phyloP scores from a whole-genome alignment of 23 tunicate genomes.

The Styela plicata region DNA sequence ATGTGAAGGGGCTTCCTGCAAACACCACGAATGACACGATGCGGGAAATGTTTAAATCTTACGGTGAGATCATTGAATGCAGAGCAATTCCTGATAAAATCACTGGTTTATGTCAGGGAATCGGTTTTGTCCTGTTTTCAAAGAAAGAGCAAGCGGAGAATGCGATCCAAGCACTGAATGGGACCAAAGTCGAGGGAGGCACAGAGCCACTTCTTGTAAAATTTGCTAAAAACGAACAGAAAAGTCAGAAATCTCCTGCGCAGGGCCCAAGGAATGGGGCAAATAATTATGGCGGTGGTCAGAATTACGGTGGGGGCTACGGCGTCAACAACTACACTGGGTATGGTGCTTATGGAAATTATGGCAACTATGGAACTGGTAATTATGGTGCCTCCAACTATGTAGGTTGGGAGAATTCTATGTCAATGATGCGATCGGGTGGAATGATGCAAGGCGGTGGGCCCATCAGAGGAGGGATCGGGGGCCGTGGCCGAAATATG shows the following conservation, averaged over 20 bases:
- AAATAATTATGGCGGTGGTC: background rate
- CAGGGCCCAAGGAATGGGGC: background rate
- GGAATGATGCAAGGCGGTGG: slow-evolving; percentile 22
- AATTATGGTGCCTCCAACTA: background rate
- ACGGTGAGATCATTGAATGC: slow-evolving; percentile 63
- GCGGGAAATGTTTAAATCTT: slow-evolving; percentile 35
- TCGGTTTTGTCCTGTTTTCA: slow-evolving; percentile 66
- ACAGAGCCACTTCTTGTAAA: slow-evolving; percentile 9
- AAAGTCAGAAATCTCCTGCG: background rate
- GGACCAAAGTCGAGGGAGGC: slow-evolving; percentile 8
- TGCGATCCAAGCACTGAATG: slow-evolving; percentile 44
- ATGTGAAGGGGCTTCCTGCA: slow-evolving; percentile 58
- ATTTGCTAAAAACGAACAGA: slow-evolving; percentile 1
- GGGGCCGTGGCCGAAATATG: slow-evolving; percentile 14
- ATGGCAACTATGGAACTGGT: background rate
- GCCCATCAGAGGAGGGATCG: slow-evolving; percentile 2
- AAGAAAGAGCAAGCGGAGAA: slow-evolving; percentile 60
- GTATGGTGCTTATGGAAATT: background rate
- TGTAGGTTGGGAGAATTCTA: background rate
- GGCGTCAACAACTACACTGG: background rate
- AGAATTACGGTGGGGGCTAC: background rate
- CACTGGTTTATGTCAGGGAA: slow-evolving; percentile 56
- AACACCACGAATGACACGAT: slow-evolving; percentile 49
- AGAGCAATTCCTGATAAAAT: slow-evolving; percentile 50
- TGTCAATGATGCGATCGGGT: background rate